These are phyloP conservation scores for Eulithis prunata DNA, from an alignment of 2,888 invertebrate genomes.

Conservation along the genomic window DNA sequence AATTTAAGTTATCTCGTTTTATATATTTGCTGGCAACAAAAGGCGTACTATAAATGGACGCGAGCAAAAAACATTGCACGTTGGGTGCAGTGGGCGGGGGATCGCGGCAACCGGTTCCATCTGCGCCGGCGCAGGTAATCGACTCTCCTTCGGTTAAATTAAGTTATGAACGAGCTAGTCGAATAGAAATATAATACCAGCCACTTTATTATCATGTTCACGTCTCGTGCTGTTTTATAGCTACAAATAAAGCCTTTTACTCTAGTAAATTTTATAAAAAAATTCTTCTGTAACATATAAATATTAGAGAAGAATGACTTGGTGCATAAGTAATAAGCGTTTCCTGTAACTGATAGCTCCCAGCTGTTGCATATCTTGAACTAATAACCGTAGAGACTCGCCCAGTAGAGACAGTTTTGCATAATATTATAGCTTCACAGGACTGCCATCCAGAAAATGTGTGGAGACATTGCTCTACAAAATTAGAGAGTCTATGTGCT, in stretches of 20 bases:
- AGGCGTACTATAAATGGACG: constrained; percentile 47
- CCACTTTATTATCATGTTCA: constrained; percentile 39
- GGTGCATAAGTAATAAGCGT: no score
- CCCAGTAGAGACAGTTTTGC: no score
- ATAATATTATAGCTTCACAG: no score
- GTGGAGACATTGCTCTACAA: no score
- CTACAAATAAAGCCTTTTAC: constrained; percentile 13
- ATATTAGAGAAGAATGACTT: no score
- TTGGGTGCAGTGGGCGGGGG: constrained; percentile 62
- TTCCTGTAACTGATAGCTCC: no score
- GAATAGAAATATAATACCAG: constrained; percentile 62
- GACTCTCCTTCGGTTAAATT: constrained; percentile 73
- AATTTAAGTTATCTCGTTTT: constrained; percentile 25
- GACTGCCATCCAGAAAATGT: no score
- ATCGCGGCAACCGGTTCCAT: constrained; percentile 73
- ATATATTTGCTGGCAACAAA: constrained; percentile 49
- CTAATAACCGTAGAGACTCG: no score
- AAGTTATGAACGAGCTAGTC: constrained; percentile 74
- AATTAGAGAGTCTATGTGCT: neutral
- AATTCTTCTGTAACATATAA: no score
- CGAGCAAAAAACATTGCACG: constrained; percentile 73
- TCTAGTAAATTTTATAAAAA: neutral
- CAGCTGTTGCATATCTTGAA: no score
- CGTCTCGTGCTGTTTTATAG: constrained; percentile 28
- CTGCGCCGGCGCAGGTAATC: constrained; percentile 80